Evolutionary conservation across 2,797 vertebrate genomes (phyloP).

Genomic region (Manis crassicaudata): DNA sequence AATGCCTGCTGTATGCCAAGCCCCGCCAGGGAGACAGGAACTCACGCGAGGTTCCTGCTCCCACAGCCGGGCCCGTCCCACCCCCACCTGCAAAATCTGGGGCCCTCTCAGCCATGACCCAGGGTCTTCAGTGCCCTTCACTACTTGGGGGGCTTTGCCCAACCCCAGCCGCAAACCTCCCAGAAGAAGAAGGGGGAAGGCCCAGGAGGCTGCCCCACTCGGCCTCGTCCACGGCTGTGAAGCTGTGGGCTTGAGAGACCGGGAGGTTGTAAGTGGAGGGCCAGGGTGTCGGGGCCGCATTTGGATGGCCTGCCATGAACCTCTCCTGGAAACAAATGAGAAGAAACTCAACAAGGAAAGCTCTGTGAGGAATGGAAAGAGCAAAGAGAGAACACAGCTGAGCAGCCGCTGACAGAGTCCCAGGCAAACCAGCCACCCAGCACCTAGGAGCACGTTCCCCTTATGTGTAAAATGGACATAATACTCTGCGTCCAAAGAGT

Average conservation of each 20-base stretch:
- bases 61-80: background rate
- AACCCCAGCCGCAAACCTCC: background rate
- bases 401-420: background rate
- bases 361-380: background rate
- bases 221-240: background rate
- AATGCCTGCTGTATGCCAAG: background rate
- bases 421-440: background rate
- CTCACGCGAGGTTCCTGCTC: background rate
- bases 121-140: background rate
- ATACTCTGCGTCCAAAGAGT: background rate
- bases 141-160: background rate
- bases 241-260: background rate
- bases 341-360: constrained; percentile 51
- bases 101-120: background rate
- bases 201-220: background rate
- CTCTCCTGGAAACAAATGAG: constrained; percentile 10
- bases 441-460: background rate
- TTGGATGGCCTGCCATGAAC: constrained; percentile 32
- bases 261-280: background rate
- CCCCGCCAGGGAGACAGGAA: background rate
- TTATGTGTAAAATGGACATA: background rate
- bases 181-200: background rate
- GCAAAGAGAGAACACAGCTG: background rate
- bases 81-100: background rate
- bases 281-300: background rate